phyloP scores from a whole-genome alignment of 2,797 vertebrate genomes.

The Chelidonichthys spinosus region DNA sequence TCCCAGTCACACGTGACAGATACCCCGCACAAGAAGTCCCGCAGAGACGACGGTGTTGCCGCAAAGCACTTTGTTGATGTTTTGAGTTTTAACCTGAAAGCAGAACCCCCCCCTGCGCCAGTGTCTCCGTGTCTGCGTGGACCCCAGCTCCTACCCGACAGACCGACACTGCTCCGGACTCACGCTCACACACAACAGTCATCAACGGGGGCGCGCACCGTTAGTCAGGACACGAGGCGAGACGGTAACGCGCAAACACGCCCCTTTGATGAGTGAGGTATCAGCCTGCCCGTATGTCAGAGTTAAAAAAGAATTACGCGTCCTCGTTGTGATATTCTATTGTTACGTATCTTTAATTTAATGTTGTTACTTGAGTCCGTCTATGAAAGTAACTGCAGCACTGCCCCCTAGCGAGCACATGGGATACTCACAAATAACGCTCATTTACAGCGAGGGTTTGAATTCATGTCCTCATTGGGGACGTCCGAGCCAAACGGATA shows the following conservation, averaged over 20 bases:
- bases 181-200: constrained; percentile 27
- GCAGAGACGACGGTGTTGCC: not conserved
- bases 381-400: not conserved
- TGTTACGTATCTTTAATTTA: not conserved
- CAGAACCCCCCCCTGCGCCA: constrained; percentile 39
- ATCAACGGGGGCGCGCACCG: constrained; percentile 65
- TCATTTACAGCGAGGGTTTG: too few species aligned
- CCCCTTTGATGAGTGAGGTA: not conserved
- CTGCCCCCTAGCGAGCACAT: constrained; percentile 49
- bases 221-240: constrained; percentile 16
- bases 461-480: not conserved
- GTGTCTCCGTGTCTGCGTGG: constrained; percentile 38
- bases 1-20: constrained; percentile 19
- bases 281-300: accelerated
- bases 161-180: constrained; percentile 50
- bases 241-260: constrained; percentile 58
- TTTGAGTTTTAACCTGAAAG: not conserved
- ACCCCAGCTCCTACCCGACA: constrained; percentile 44
- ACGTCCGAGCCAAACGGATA: not conserved
- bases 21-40: constrained; percentile 18
- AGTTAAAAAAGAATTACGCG: too few species aligned
- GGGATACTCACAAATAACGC: not conserved
- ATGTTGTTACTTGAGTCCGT: accelerated
- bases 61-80: not conserved
- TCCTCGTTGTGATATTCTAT: too few species aligned